Conservation (phyloP, 1,140 invertebrate genomes). For the Colletes latitarsis region DNA sequence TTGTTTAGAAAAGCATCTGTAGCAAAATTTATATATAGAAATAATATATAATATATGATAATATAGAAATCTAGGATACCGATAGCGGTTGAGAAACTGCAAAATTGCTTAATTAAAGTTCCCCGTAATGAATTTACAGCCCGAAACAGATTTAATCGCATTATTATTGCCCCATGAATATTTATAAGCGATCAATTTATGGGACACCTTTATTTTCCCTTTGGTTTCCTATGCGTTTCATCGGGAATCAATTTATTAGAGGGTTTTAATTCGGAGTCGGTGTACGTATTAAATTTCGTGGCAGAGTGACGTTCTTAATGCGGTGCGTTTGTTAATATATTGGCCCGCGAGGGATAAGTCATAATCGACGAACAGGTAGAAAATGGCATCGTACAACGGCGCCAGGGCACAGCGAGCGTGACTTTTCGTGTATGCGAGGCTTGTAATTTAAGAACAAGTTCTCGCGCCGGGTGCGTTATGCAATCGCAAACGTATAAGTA, state of each 20-base stretch:
- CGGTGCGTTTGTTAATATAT: background rate
- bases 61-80: too few relatives aligned
- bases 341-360: conserved; percentile 8
- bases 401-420: conserved; percentile 14
- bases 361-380: background rate
- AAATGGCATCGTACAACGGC: background rate
- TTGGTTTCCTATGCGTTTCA: background rate
- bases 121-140: background rate
- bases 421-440: conserved; percentile 22
- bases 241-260: conserved; percentile 3
- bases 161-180: conserved; percentile 35
- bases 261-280: background rate
- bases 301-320: background rate
- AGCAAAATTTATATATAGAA: too few relatives aligned
- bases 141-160: conserved; percentile 2
- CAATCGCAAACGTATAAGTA: conserved; percentile 4
- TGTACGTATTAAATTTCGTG: background rate
- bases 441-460: conserved; percentile 46
- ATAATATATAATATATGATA: too few relatives aligned
- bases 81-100: too few relatives aligned
- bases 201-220: background rate
- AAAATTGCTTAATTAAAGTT: conserved; percentile 10
- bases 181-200: conserved; percentile 1
- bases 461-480: background rate
- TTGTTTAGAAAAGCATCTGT: too few relatives aligned